Evolutionary conservation across 2,797 vertebrate genomes (phyloP), one percentile per base, ranked within the genome.

Genomic region (Parotocinclus haroldoi): DNA sequence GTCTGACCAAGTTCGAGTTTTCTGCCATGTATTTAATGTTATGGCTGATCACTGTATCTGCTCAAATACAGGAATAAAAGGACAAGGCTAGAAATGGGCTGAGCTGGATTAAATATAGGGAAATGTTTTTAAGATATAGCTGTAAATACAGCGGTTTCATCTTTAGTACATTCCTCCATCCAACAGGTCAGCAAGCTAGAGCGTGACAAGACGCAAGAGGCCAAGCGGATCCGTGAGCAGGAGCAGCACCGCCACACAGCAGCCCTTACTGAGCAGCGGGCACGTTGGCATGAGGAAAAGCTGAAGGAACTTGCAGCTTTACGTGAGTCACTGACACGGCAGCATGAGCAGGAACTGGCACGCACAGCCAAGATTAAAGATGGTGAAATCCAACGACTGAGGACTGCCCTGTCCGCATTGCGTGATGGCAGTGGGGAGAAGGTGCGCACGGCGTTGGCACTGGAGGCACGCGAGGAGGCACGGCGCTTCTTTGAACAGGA

Each of bases 181-280:
- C 9, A 39, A 1, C 74, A 99, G 97, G 96, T 98, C 68, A 93
- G 83, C 78, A 98, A 95, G 79, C 90, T 99, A 6, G 97, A 99
- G 82, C 91, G 97, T 49, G 97, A 99, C 84, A 99, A 99, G 86
- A 93, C 93, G 62, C 97, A 99, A 87, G 96, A 99, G 81, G 93
- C 89, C 0, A 98, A 98, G 82, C 88, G 94, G 11, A 95, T 96
- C 40, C 93, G 95, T 0, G 97, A 99, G 78, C 90, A 96, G 85
- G 97, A 99, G 84, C 96, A 99, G 80, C 96, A 98, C 83, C 94
- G 95, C 37, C 95, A 99, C 84, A 98, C 97, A 0, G 96, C 95
- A 72, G 89, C 92, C 73, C 82, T 98, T 74, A 98, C 96, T 0
- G 97, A 99, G 82, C 94, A 98, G 53, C 92, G 96, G 68, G 91